Evolutionary conservation across 2,113 vertebrate species (phyloP).

Genomic region (Psophia crepitans): DNA sequence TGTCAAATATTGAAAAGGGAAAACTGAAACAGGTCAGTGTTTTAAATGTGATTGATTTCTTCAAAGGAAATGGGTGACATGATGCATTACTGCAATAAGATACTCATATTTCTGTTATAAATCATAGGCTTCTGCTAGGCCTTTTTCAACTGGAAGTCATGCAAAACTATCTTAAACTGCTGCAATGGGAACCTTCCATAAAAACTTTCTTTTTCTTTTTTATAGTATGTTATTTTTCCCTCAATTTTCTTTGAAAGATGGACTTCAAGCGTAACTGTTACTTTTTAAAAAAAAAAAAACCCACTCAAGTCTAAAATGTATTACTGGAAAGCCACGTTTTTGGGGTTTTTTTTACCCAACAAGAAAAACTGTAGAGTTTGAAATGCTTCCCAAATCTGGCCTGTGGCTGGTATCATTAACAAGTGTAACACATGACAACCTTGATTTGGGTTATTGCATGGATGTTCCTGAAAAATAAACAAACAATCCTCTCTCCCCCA

Average conservation of each 20-base stretch:
- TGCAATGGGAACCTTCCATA: constrained; percentile 8
- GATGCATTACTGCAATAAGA: constrained; percentile 81
- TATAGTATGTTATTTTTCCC: neutral
- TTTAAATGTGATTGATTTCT: constrained; percentile 77
- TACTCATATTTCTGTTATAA: constrained; percentile 77
- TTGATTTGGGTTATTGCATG: neutral
- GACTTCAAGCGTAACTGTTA: neutral
- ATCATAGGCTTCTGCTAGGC: constrained; percentile 60
- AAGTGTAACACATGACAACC: neutral
- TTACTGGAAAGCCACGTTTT: neutral
- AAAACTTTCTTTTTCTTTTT: neutral
- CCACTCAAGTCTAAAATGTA: neutral
- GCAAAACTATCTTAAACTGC: constrained; percentile 34
- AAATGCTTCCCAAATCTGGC: neutral
- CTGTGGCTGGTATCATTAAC: neutral
- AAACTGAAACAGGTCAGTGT: constrained; percentile 69
- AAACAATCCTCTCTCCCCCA: neutral
- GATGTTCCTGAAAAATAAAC: neutral
- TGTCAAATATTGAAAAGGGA: constrained; percentile 72
- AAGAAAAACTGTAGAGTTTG: neutral
- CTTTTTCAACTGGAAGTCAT: constrained; percentile 49
- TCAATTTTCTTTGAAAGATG: constrained; percentile 45
- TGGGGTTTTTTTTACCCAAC: too few relatives aligned
- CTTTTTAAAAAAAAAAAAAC: neutral
- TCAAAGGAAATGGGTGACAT: constrained; percentile 72